These are phyloP conservation scores for Thalpophila matura DNA, from an alignment of 2,888 invertebrate genomes.

Conservation along the genomic window DNA sequence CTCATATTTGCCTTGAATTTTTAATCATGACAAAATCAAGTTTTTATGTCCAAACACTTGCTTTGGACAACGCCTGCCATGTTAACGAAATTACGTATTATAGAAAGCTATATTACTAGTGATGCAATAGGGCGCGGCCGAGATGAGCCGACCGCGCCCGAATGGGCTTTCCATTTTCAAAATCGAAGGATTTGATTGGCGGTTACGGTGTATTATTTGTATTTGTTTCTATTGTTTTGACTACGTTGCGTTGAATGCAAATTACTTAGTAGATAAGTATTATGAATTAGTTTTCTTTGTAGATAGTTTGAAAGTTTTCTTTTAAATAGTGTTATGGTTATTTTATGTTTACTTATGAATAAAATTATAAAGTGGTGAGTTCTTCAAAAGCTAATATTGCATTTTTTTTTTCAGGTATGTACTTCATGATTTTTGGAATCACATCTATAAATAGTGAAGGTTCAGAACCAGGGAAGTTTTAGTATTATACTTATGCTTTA, in stretches of 20 bases:
- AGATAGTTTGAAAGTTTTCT: not conserved
- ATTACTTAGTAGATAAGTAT: no score
- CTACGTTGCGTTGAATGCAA: not conserved
- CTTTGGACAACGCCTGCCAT: constrained; percentile 37
- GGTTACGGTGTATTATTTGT: constrained; percentile 40
- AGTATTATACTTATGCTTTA: no score
- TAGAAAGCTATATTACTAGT: constrained; percentile 78
- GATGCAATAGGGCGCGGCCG: constrained; percentile 74
- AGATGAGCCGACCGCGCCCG: constrained; percentile 67
- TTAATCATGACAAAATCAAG: constrained; percentile 51
- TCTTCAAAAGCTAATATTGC: not conserved
- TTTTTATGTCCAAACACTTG: constrained; percentile 55
- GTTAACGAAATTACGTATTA: constrained; percentile 68
- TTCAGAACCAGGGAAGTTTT: no score
- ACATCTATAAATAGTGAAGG: no score
- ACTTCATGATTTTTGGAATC: not conserved
- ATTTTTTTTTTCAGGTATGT: constrained; percentile 66
- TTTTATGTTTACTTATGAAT: no score
- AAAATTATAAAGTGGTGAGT: not conserved
- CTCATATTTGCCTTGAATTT: constrained; percentile 40
- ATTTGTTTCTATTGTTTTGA: constrained; percentile 40
- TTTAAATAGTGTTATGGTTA: no score
- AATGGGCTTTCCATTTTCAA: constrained; percentile 77
- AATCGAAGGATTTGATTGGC: constrained; percentile 67
- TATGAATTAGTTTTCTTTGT: not conserved